A percentile compares a stretch with the other conserved stretches of the same genome.
Evolutionary conservation across 1,140 invertebrate genomes (phyloP).

Genomic region (Philotrypesis tridentata): DNA sequence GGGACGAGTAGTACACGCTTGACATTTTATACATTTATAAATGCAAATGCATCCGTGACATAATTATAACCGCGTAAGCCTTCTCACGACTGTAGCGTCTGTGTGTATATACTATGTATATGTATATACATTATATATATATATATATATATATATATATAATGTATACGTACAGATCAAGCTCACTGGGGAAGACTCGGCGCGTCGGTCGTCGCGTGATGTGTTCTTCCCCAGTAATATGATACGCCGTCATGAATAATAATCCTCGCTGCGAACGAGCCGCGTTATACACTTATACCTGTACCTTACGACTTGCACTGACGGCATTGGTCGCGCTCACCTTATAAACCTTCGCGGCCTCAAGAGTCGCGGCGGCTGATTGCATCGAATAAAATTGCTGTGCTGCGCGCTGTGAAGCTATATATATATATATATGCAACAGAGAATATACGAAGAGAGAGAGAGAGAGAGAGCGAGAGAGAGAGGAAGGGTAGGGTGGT

Average conservation of each 20-base stretch:
- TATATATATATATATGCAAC: background rate
- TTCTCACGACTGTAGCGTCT: no score
- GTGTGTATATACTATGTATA: no score
- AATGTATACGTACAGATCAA: no score
- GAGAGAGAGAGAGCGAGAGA: constrained; percentile 17
- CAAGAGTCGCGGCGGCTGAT: background rate
- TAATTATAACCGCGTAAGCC: no score
- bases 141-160: no score
- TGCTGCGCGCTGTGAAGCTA: background rate
- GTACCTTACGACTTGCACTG: background rate
- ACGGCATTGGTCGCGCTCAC: background rate
- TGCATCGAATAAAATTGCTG: constrained; percentile 19
- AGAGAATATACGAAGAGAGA: background rate
- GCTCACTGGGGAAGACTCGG: background rate
- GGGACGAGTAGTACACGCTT: no score
- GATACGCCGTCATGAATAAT: constrained; percentile 32
- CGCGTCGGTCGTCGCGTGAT: background rate
- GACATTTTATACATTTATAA: no score
- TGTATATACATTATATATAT: background rate
- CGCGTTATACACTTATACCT: background rate
- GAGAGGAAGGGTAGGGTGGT: no score
- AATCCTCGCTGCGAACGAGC: background rate
- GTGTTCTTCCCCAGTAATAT: constrained; percentile 13
- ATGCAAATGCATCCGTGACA: no score
- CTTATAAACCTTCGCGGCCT: background rate